phyloP scores from a whole-genome alignment of 2,113 vertebrate genomes.

The Stomatorhinus ivindoensis region DNA sequence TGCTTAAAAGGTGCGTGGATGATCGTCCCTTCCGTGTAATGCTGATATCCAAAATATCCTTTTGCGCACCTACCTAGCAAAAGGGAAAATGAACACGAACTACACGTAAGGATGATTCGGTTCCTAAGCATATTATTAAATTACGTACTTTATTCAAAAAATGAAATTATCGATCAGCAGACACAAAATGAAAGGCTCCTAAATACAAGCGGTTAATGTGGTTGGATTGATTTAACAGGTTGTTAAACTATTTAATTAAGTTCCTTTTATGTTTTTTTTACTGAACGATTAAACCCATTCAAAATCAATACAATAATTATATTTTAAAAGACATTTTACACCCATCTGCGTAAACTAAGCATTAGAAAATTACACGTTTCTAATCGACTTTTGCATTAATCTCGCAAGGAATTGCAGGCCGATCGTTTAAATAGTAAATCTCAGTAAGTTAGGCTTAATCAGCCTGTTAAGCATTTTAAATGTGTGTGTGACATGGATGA shows the following conservation, averaged over 20 bases:
- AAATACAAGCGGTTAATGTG: neutral
- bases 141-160: neutral
- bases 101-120: neutral
- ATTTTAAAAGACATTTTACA: neutral
- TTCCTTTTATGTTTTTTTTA: neutral
- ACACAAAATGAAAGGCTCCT: neutral
- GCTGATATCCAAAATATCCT: neutral
- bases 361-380: neutral
- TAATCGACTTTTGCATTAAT: neutral
- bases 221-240: neutral
- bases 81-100: neutral
- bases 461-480: neutral
- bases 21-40: neutral
- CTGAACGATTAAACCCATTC: neutral
- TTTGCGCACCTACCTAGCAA: neutral
- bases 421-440: neutral
- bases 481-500: neutral
- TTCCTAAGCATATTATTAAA: neutral
- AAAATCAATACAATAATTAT: neutral
- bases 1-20: neutral
- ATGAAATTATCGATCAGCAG: neutral
- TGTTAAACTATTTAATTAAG: neutral
- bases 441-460: neutral
- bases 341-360: neutral
- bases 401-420: neutral